Evolutionary conservation across 1,140 invertebrate genomes (phyloP).

Genomic region (Manduca sexta): DNA sequence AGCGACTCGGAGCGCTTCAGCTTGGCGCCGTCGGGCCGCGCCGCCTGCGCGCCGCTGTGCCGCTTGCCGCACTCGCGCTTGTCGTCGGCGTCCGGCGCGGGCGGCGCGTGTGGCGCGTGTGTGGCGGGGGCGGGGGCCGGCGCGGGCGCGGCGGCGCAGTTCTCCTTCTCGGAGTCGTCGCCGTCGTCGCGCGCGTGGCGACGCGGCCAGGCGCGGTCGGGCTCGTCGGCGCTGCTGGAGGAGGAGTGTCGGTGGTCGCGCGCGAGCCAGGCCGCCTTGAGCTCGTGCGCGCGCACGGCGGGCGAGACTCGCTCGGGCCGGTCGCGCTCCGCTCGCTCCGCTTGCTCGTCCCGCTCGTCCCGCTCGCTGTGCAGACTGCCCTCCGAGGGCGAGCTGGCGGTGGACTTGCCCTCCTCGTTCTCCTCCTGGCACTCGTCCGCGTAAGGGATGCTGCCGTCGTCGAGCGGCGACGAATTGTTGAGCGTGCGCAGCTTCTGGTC

Average conservation of each 20-base stretch:
- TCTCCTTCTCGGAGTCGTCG: constrained; percentile 50
- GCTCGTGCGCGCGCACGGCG: constrained; percentile 45
- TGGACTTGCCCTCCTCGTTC: constrained; percentile 51
- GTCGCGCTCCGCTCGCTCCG: constrained; percentile 16
- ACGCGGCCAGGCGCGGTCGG: constrained; percentile 30
- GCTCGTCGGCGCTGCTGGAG: constrained; percentile 46
- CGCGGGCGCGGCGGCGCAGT: constrained; percentile 39
- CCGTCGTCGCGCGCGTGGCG: constrained; percentile 19
- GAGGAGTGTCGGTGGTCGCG: constrained; percentile 40
- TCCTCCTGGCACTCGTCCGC: constrained; percentile 65
- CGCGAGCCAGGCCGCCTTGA: constrained; percentile 58
- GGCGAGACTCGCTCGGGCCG: constrained; percentile 29
- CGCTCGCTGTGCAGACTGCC: constrained; percentile 3
- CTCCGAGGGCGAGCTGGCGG: constrained; percentile 37
- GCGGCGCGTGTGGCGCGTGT: constrained; percentile 28
- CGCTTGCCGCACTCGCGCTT: constrained; percentile 36
- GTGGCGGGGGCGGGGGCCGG: constrained; percentile 41
- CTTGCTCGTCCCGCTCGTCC: constrained; percentile 7
- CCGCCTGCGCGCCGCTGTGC: constrained; percentile 34
- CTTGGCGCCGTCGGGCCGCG: constrained; percentile 26
- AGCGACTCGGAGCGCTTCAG: constrained; percentile 77
- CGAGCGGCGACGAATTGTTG: constrained; percentile 69
- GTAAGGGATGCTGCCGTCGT: constrained; percentile 71
- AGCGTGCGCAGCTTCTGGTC: constrained; percentile 77
- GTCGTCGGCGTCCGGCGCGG: constrained; percentile 14